Evolutionary conservation across 2,888 invertebrate genomes (phyloP).

Genomic region (Heliconius ismenius): DNA sequence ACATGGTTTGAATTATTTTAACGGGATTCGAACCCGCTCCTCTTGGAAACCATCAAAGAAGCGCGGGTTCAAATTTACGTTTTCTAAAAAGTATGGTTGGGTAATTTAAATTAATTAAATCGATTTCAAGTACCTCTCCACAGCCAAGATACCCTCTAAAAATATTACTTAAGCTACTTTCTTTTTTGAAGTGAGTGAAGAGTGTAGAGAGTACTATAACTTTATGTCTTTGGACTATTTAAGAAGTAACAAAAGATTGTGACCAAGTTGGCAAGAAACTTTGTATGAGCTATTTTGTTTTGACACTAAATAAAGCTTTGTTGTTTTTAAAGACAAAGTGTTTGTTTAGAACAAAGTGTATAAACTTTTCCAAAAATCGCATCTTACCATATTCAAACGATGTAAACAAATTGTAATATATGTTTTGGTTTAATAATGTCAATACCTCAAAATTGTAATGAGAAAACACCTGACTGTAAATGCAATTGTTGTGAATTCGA

Average conservation of each 20-base stretch:
- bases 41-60: too few relatives aligned
- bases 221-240: neutral
- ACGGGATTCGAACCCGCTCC: too few relatives aligned
- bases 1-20: neutral
- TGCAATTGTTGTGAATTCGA: neutral
- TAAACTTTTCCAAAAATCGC: neutral
- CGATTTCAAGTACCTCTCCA: neutral
- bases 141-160: too few relatives aligned
- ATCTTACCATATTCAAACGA: neutral
- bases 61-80: too few relatives aligned
- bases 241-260: neutral
- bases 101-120: neutral
- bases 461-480: neutral
- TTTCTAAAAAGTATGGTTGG: too few relatives aligned
- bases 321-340: neutral
- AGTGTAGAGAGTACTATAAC: too few relatives aligned
- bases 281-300: neutral
- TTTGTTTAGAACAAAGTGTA: conserved; percentile 1
- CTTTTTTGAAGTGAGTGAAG: too few relatives aligned
- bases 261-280: neutral
- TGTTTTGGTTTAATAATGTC: too few relatives aligned
- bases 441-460: too few relatives aligned
- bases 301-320: neutral
- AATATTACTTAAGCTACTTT: too few relatives aligned
- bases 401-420: neutral